phyloP scores from a whole-genome alignment of 2,888 invertebrate species.

The Ectobius pallidus region DNA sequence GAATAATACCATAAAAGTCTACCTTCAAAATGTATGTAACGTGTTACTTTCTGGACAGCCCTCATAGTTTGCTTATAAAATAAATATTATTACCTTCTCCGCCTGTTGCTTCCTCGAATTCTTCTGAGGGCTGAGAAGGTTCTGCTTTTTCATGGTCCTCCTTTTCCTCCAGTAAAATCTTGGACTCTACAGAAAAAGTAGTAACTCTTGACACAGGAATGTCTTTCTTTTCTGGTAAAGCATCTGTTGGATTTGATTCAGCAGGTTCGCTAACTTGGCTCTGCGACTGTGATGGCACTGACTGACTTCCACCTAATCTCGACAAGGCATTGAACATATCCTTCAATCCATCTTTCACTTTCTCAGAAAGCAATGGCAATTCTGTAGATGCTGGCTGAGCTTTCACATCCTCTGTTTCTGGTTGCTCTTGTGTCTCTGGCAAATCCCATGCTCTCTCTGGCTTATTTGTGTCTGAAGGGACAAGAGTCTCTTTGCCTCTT shows the following conservation, averaged over 20 bases:
- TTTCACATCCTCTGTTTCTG: background rate
- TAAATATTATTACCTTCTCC: conserved; percentile 30
- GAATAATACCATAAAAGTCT: no score
- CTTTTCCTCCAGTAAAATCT: background rate
- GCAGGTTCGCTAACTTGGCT: background rate
- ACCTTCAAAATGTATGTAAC: no score
- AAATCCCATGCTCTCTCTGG: background rate
- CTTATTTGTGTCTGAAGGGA: background rate
- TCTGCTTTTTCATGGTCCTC: background rate
- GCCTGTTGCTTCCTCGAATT: background rate
- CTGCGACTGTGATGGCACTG: background rate
- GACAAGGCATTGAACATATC: conserved; percentile 36
- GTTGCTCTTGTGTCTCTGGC: background rate
- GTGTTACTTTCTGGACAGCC: no score
- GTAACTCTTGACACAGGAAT: background rate
- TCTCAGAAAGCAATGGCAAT: conserved; percentile 46
- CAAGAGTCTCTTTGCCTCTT: background rate
- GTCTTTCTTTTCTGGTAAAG: background rate
- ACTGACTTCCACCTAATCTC: conserved; percentile 12
- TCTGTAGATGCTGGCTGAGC: background rate
- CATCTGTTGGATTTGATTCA: background rate
- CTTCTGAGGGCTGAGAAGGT: background rate
- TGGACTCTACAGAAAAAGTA: no score
- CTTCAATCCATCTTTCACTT: conserved; percentile 45
- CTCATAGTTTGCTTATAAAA: no score